Evolutionary conservation across 2,888 invertebrate genomes (phyloP).

Genomic region (Dicyrtomina minuta): DNA sequence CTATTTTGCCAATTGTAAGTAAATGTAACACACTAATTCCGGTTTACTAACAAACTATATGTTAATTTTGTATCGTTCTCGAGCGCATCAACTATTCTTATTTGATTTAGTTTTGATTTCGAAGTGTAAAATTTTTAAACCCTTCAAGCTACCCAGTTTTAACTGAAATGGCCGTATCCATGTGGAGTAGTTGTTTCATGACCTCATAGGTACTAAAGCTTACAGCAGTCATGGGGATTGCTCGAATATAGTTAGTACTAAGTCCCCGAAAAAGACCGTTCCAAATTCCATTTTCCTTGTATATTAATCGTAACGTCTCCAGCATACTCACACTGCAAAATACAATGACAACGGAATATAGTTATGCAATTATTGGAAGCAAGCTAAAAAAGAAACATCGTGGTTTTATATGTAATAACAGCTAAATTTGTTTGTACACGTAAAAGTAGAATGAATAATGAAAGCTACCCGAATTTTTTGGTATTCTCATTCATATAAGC

Average conservation of each 20-base stretch:
- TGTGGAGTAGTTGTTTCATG: conserved; percentile 75
- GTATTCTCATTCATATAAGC: conserved; percentile 83
- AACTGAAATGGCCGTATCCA: conserved; percentile 68
- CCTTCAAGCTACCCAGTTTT: conserved; percentile 51
- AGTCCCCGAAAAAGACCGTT: conserved; percentile 84
- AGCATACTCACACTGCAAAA: conserved; percentile 67
- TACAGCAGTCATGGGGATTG: conserved; percentile 91
- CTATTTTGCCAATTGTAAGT: too few species aligned
- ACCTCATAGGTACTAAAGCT: conserved; percentile 86
- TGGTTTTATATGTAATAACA: too few species aligned
- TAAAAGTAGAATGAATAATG: too few species aligned
- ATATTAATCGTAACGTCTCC: conserved; percentile 72
- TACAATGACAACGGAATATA: background rate
- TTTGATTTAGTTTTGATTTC: too few species aligned
- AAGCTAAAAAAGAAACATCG: too few species aligned
- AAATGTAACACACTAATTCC: too few species aligned
- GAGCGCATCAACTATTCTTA: too few species aligned
- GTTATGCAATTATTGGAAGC: too few species aligned
- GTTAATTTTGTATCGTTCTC: too few species aligned
- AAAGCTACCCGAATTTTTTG: conserved; percentile 72
- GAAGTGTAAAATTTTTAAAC: too few species aligned
- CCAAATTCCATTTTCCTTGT: conserved; percentile 75
- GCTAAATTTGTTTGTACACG: too few species aligned
- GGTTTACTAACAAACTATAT: too few species aligned
- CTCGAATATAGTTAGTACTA: conserved; percentile 86